phyloP scores from a whole-genome alignment of 2,113 vertebrate species.

The Donacobius atricapilla region DNA sequence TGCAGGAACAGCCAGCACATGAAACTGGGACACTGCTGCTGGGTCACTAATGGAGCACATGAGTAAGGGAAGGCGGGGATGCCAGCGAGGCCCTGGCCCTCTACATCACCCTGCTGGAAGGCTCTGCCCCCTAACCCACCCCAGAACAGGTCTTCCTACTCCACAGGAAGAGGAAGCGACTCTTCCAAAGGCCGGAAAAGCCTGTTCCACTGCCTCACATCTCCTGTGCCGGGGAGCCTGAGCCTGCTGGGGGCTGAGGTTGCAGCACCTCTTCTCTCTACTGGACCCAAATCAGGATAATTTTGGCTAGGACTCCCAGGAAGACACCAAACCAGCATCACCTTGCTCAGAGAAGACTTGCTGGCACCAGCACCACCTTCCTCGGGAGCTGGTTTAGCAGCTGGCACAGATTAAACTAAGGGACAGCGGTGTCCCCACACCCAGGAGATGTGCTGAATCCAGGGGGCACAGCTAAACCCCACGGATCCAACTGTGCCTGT shows the following conservation, averaged over 20 bases:
- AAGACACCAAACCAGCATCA: background rate
- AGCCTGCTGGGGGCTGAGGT: background rate
- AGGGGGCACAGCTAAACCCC: background rate
- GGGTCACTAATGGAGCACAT: slow-evolving; percentile 32
- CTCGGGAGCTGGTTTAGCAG: background rate
- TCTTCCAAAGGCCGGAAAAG: slow-evolving; percentile 50
- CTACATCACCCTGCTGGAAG: background rate
- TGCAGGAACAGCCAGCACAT: background rate
- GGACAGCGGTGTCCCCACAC: background rate
- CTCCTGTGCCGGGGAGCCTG: background rate
- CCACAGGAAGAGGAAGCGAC: slow-evolving; percentile 33
- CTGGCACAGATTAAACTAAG: background rate
- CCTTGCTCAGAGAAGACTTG: background rate
- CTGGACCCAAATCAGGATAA: background rate
- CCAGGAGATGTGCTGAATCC: background rate
- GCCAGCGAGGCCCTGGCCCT: background rate
- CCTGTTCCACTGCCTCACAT: slow-evolving; percentile 36
- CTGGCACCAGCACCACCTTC: background rate
- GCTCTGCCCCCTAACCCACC: slow-evolving; percentile 3
- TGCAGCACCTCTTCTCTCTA: background rate
- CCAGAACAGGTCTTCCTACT: slow-evolving; percentile 57
- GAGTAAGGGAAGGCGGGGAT: slow-evolving; percentile 49
- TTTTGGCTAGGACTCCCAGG: background rate
- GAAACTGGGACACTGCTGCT: slow-evolving; percentile 57
- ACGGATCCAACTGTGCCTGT: rapidly evolving